phyloP scores from a whole-genome alignment of 2,113 vertebrate species.

The Castor canadensis region DNA sequence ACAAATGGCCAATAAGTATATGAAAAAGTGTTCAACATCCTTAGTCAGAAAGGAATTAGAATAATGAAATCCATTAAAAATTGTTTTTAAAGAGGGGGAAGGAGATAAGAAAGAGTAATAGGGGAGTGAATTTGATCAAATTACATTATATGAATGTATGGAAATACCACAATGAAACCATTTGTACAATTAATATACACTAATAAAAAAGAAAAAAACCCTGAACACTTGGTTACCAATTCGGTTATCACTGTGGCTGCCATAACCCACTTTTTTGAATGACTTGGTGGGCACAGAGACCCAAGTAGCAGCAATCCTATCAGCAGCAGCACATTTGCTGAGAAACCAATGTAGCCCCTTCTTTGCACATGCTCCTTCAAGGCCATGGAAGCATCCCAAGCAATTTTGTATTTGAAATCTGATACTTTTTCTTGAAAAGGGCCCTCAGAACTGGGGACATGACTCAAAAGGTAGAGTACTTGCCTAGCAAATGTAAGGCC shows the following conservation, averaged over 20 bases:
- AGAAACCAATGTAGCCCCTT: not conserved
- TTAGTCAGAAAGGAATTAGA: no score
- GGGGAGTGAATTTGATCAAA: no score
- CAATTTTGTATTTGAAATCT: not conserved
- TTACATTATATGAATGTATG: no score
- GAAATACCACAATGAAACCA: no score
- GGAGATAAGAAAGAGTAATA: no score
- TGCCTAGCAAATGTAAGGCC: no score
- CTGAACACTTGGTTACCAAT: not conserved
- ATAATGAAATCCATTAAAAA: no score
- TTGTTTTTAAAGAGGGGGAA: no score
- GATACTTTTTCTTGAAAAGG: not conserved
- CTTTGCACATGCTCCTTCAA: not conserved
- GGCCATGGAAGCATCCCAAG: not conserved
- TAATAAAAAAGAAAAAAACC: no score
- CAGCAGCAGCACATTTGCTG: not conserved
- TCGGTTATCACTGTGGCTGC: not conserved
- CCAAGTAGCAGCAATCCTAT: not conserved
- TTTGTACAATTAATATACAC: no score
- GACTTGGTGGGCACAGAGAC: not conserved
- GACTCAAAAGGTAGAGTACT: not conserved
- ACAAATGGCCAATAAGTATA: no score
- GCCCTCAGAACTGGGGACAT: not conserved
- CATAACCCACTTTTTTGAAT: not conserved
- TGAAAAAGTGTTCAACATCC: no score